Evolutionary conservation across 2,888 invertebrate species (phyloP).

Genomic region (Polymixis flavicincta): DNA sequence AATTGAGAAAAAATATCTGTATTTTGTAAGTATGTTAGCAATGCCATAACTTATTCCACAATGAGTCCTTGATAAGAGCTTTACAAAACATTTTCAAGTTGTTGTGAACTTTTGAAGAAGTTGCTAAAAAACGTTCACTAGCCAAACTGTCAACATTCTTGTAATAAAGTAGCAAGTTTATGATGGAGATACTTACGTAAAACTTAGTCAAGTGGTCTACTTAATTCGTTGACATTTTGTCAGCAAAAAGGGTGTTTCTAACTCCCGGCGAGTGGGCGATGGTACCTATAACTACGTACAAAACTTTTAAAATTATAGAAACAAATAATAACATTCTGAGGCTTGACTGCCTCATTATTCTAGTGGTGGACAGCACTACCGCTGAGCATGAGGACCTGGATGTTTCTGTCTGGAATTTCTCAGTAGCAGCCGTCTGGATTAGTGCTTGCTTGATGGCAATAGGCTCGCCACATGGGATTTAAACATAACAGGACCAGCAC

Average conservation of each 20-base stretch:
- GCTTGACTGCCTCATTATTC: too few species aligned
- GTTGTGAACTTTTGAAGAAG: conserved; percentile 26
- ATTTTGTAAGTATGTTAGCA: conserved; percentile 13
- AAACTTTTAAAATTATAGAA: too few species aligned
- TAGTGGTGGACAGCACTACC: too few species aligned
- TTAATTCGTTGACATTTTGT: conserved; percentile 45
- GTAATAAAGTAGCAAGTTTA: conserved; percentile 82
- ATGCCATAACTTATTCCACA: conserved; percentile 40
- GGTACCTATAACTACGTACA: neutral
- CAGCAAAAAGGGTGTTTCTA: conserved; percentile 36
- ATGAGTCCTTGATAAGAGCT: conserved; percentile 33
- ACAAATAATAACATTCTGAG: too few species aligned
- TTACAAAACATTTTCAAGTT: conserved; percentile 53
- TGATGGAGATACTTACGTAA: conserved; percentile 56
- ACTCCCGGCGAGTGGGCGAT: conserved; percentile 14
- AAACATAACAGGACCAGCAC: too few species aligned
- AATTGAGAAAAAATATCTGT: neutral
- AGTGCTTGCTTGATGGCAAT: too few species aligned
- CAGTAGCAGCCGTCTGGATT: too few species aligned
- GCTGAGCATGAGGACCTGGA: too few species aligned
- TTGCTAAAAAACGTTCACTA: conserved; percentile 55
- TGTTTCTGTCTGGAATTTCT: too few species aligned
- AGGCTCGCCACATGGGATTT: too few species aligned
- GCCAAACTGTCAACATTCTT: conserved; percentile 70
- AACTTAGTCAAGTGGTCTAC: conserved; percentile 67